Evolutionary conservation across 2,888 invertebrate genomes (phyloP).

Genomic region (Hymenopus coronatus): DNA sequence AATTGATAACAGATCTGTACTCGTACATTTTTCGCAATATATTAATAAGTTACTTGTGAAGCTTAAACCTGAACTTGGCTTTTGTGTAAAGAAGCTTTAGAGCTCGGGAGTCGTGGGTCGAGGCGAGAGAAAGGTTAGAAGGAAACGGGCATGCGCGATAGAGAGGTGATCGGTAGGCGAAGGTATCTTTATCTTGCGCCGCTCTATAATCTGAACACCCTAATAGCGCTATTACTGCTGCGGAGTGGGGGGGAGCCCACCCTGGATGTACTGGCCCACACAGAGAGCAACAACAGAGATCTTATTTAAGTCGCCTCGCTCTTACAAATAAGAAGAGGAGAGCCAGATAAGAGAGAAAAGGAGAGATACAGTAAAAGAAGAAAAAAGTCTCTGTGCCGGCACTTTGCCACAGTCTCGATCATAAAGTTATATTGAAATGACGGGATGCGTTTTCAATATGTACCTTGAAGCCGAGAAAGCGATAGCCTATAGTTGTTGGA

Average conservation of each 20-base stretch:
- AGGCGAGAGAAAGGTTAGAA: background rate
- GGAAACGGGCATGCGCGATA: background rate
- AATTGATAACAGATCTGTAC: too few relatives aligned
- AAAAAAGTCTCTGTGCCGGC: background rate
- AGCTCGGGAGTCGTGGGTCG: background rate
- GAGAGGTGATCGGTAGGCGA: background rate
- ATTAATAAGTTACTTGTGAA: too few relatives aligned
- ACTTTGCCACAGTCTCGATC: background rate
- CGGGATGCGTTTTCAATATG: conserved; percentile 14
- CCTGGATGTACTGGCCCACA: conserved; percentile 28
- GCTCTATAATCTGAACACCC: conserved; percentile 33
- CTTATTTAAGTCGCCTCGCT: background rate
- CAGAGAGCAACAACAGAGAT: conserved; percentile 18
- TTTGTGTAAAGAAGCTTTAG: too few relatives aligned
- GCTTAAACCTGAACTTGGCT: too few relatives aligned
- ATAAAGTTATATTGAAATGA: conserved; percentile 20
- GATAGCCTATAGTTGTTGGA: background rate
- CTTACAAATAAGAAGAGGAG: background rate
- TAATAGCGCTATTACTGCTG: conserved; percentile 32
- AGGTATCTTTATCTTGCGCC: conserved; percentile 27
- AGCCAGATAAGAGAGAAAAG: background rate
- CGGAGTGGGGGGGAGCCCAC: conserved; percentile 18
- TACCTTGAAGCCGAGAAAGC: background rate
- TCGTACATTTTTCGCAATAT: too few relatives aligned
- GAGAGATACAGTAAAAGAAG: background rate